These are phyloP conservation scores for Prochilodus magdalenae DNA, from an alignment of 2,113 vertebrate species.

Conservation along the genomic window DNA sequence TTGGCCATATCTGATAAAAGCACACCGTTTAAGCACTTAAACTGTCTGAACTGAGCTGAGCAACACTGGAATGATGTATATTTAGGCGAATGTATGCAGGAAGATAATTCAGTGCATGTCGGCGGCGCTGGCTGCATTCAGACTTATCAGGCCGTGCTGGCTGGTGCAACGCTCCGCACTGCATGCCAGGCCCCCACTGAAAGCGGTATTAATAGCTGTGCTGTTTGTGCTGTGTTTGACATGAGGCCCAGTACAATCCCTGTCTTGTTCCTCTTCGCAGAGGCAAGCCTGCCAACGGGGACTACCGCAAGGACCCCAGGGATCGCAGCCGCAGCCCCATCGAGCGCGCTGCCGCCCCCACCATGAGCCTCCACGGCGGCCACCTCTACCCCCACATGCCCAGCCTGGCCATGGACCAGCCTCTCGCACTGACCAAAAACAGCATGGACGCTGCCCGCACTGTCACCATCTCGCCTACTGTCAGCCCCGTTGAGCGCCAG, in stretches of 20 bases:
- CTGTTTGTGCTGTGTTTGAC: constrained; percentile 21
- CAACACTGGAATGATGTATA: constrained; percentile 9
- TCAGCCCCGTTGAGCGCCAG: constrained; percentile 88
- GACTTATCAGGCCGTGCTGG: constrained; percentile 15
- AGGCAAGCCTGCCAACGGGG: constrained; percentile 90
- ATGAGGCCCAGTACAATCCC: constrained; percentile 27
- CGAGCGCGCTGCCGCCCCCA: constrained; percentile 84
- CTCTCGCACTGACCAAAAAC: constrained; percentile 96
- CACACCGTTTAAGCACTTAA: not conserved
- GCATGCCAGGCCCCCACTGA: constrained; percentile 28
- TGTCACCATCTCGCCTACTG: constrained; percentile 75
- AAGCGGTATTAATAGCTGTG: constrained; percentile 41
- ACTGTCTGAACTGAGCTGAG: not conserved
- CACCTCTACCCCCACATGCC: constrained; percentile 89
- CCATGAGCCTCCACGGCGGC: constrained; percentile 83
- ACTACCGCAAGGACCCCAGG: constrained; percentile 90
- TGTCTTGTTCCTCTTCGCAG: constrained; percentile 63
- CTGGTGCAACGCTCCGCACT: not conserved
- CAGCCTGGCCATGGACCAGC: constrained; percentile 92
- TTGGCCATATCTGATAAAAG: no score
- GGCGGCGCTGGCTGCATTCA: not conserved
- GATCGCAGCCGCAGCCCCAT: constrained; percentile 92
- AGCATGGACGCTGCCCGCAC: constrained; percentile 83
- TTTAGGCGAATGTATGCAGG: constrained; percentile 18
- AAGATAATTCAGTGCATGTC: constrained; percentile 1